Conservation (phyloP, 2,888 invertebrate genomes). For the Girardia tigrina region DNA sequence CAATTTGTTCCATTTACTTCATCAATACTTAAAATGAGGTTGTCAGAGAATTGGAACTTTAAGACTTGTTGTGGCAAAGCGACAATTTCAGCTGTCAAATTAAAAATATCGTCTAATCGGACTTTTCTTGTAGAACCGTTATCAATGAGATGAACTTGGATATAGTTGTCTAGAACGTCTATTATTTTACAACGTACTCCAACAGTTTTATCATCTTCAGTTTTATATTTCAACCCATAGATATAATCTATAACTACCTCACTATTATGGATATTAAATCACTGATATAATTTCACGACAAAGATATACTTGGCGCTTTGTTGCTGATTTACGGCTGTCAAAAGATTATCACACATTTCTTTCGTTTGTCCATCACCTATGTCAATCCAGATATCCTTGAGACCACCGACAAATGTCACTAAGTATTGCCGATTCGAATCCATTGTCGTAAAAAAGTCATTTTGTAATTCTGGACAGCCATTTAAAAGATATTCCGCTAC, state of each 20-base stretch:
- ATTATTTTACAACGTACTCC: background rate
- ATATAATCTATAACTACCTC: conserved; percentile 3
- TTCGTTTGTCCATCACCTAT: background rate
- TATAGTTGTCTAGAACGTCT: background rate
- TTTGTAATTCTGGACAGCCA: background rate
- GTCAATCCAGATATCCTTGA: background rate
- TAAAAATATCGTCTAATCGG: background rate
- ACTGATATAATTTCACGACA: background rate
- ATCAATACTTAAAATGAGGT: background rate
- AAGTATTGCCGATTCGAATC: background rate
- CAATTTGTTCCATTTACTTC: background rate
- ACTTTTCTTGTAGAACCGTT: background rate
- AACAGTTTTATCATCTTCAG: background rate
- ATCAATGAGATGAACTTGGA: background rate
- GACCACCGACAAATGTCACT: background rate
- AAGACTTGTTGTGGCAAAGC: background rate
- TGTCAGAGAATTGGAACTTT: background rate
- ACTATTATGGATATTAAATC: background rate
- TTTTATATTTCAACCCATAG: background rate
- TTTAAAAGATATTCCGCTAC: background rate
- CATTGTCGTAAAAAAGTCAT: background rate
- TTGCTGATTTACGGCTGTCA: background rate
- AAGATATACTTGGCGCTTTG: background rate
- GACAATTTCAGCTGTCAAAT: background rate
- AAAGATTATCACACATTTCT: conserved; percentile 10